Evolutionary conservation across 2,888 invertebrate species (phyloP), one percentile per base, ranked within the genome.

Genomic region (Sylvicola cinctus): DNA sequence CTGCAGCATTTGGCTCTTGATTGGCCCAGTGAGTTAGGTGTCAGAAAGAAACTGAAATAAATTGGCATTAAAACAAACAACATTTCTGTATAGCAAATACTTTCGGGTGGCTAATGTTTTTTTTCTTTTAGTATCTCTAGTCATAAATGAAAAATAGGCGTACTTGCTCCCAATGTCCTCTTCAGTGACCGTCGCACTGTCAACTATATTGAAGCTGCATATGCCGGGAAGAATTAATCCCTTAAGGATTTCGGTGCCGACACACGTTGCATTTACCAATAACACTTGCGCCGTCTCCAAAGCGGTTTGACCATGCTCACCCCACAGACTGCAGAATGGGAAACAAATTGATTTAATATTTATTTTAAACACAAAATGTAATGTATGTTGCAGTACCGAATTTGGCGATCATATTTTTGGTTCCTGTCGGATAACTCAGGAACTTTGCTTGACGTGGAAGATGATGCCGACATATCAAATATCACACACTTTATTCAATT

Each of bases 221-320:
- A 90, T 74, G 12, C 96, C 96, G 33, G 98, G 95, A 26, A 99
- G 62, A 10, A 98, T 80, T 20, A 99, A 67, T 16, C 88, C 87
- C 56, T 99, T 98, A 17, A 98, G 60, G 37, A 85, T 74, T 65
- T 98, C 98, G 16, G 95, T 91, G 11, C 95, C 95, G 31, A 88
- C 64, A 5, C 84, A 85, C 29, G 80, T 85, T 2, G 90, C 93
- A 59, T 93, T 91, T 41, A 98, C 77, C 16, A 98, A 56, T 54
- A 95, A 96, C 44, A 96, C 74, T 53, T 84, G 80, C 12, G 91
- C 77, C 40, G 69, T 68, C 64, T 96, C 95, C 37, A 98, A 62
- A 3, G 81, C 68, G 41, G 68, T 60, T 60, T 98, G 98, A 0
- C 98, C 98, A 60, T 95, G 91, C 53, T 98, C 96, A 40, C 96